These are phyloP conservation scores for Rhinopomastus cyanomelas DNA, from an alignment of 2,113 vertebrate genomes.

Conservation along the genomic window DNA sequence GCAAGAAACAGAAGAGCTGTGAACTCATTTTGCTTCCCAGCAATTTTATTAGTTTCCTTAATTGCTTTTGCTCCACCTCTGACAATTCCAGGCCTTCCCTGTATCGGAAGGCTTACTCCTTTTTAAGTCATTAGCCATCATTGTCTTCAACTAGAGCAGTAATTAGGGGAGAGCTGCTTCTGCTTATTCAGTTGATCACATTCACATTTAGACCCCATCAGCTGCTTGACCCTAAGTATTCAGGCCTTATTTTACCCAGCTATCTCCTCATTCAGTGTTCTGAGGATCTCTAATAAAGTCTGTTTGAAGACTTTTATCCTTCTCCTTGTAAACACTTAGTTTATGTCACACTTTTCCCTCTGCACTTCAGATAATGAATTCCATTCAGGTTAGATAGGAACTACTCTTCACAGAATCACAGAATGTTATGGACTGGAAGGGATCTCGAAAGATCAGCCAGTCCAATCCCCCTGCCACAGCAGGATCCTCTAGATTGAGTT, in stretches of 20 bases:
- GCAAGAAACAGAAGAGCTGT: background rate
- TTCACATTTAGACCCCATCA: background rate
- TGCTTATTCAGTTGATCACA: background rate
- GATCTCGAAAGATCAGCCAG: too few relatives aligned
- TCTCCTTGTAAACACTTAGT: background rate
- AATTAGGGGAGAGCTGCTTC: background rate
- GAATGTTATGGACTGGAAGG: too few relatives aligned
- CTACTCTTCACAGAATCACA: too few relatives aligned
- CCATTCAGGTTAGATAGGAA: background rate
- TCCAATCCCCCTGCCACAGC: too few relatives aligned
- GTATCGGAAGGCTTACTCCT: background rate
- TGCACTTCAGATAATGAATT: background rate
- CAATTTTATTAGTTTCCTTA: slow-evolving; percentile 47
- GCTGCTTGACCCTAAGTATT: background rate
- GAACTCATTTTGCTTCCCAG: slow-evolving; percentile 60
- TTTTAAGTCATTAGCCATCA: slow-evolving; percentile 3
- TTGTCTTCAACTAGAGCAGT: background rate
- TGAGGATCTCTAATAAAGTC: background rate
- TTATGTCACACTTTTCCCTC: background rate
- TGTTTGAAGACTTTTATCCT: background rate
- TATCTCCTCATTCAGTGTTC: background rate
- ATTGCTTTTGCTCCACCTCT: slow-evolving; percentile 51
- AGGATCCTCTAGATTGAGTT: too few relatives aligned
- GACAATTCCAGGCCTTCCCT: background rate
- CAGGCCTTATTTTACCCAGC: background rate